These are phyloP conservation scores for Ptilonorhynchus violaceus DNA, from an alignment of 2,113 vertebrate species.

Conservation along the genomic window DNA sequence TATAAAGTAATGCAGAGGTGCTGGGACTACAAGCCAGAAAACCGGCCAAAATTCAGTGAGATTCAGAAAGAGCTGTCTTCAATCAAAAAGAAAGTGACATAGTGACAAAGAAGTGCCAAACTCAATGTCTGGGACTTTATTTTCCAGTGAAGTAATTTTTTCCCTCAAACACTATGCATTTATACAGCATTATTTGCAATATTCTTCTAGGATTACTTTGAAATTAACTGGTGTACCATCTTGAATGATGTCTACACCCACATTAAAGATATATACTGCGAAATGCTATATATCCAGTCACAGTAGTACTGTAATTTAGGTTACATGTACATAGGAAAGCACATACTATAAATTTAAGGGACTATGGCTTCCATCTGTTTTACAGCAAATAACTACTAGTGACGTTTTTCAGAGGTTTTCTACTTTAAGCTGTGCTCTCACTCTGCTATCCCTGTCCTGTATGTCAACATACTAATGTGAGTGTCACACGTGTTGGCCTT, in stretches of 20 bases:
- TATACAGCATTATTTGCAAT: conserved; percentile 57
- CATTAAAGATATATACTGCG: conserved; percentile 19
- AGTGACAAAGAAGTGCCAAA: conserved; percentile 14
- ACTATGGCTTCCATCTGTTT: conserved; percentile 1
- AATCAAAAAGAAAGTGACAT: conserved; percentile 86
- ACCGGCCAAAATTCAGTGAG: conserved; percentile 90
- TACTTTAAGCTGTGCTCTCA: neutral
- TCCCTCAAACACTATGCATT: conserved; percentile 47
- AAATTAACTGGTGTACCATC: conserved; percentile 50
- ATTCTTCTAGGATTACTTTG: conserved; percentile 62
- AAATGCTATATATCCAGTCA: conserved; percentile 41
- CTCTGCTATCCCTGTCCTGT: neutral
- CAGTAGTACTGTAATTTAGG: conserved; percentile 41
- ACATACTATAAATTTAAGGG: conserved; percentile 14
- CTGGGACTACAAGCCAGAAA: conserved; percentile 95
- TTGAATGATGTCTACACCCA: conserved; percentile 29
- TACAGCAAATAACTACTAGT: conserved; percentile 10
- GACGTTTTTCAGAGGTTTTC: conserved; percentile 13
- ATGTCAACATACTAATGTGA: neutral
- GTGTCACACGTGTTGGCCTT: conserved; percentile 18
- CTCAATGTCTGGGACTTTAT: conserved; percentile 1
- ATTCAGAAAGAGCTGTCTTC: conserved; percentile 86
- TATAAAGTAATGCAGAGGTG: conserved; percentile 93
- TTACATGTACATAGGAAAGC: conserved; percentile 55
- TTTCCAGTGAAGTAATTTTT: conserved; percentile 55